Conservation (phyloP, 1,140 invertebrate genomes). For the Hetaerina americana region DNA sequence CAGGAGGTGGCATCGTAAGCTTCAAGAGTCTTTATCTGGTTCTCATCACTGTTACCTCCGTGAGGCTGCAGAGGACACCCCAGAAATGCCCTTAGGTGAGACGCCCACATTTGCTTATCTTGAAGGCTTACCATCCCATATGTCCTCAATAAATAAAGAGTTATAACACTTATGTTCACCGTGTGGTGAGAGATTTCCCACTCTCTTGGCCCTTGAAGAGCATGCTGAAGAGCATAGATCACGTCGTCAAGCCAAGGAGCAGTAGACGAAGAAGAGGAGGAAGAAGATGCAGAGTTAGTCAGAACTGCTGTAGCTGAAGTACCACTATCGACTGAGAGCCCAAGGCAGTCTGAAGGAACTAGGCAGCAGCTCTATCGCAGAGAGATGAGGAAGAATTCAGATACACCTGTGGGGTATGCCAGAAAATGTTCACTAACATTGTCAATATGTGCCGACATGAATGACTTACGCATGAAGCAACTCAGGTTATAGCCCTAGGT, state of each 20-base stretch:
- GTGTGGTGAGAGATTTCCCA: background rate
- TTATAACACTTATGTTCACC: background rate
- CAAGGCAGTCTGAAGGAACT: background rate
- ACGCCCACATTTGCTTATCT: background rate
- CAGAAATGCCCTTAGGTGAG: background rate
- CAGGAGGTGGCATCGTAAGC: slow-evolving; percentile 21
- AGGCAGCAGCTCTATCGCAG: background rate
- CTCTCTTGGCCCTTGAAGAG: background rate
- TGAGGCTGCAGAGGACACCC: background rate
- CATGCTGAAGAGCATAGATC: background rate
- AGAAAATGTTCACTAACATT: slow-evolving; percentile 20
- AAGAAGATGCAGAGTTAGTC: slow-evolving; percentile 42
- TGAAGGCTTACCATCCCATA: background rate
- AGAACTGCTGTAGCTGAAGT: slow-evolving; percentile 8
- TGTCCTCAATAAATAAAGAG: background rate
- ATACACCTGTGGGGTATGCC: slow-evolving; percentile 20
- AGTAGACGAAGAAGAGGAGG: background rate
- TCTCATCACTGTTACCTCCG: slow-evolving; percentile 19
- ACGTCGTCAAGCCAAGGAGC: background rate
- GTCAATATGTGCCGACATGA: slow-evolving; percentile 22
- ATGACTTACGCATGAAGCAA: slow-evolving; percentile 17
- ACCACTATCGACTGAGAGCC: background rate
- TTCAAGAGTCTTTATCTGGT: slow-evolving; percentile 14
- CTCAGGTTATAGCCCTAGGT: background rate
- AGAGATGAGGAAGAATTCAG: slow-evolving; percentile 2